Percentiles rank a stretch among this genome's conserved stretches.
These are phyloP conservation scores for Dryobates pubescens DNA, from an alignment of 2,797 vertebrate genomes.

Conservation along the genomic window DNA sequence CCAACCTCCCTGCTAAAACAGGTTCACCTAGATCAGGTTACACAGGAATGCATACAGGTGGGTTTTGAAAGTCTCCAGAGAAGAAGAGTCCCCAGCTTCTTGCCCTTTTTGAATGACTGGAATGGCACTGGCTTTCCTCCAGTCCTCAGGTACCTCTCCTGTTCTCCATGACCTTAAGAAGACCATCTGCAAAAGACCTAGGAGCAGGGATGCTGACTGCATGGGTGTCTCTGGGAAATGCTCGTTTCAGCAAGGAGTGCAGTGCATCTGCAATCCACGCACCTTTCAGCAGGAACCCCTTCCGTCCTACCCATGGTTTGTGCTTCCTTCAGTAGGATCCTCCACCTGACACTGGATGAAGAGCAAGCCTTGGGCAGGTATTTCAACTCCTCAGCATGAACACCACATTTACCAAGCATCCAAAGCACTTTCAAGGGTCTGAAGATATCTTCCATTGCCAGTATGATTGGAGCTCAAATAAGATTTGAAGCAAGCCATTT, in stretches of 20 bases:
- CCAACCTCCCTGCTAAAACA: too few relatives aligned
- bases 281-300: not conserved
- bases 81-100: too few relatives aligned
- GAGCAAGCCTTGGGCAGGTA: not conserved
- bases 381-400: not conserved
- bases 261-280: accelerated
- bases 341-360: not conserved
- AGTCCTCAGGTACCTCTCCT: too few relatives aligned
- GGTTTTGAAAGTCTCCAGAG: too few relatives aligned
- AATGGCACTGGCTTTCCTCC: too few relatives aligned
- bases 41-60: too few relatives aligned
- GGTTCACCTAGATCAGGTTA: too few relatives aligned
- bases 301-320: not conserved
- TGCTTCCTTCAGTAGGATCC: not conserved
- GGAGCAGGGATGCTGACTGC: not conserved
- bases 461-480: constrained; percentile 2
- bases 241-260: not conserved
- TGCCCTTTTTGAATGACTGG: too few relatives aligned
- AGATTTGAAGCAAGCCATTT: constrained; percentile 58
- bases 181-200: not conserved
- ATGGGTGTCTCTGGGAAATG: not conserved
- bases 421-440: not conserved
- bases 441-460: not conserved
- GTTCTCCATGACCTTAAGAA: not conserved
- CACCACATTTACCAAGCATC: not conserved